These are phyloP conservation scores for Cotesia typhae DNA, from an alignment of 1,140 invertebrate genomes.

Conservation along the genomic window DNA sequence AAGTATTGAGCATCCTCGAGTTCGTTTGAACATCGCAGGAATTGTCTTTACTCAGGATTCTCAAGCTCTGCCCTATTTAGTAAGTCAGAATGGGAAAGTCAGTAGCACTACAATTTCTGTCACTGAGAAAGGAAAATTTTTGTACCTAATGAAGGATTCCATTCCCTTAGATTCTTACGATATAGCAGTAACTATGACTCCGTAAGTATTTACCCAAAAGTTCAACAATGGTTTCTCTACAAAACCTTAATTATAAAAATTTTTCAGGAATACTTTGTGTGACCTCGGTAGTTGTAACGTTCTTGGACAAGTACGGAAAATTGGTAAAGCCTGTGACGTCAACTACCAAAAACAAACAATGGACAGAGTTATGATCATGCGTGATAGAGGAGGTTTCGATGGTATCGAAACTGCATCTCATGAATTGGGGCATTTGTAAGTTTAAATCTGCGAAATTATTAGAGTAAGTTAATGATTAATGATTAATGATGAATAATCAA, in stretches of 20 bases:
- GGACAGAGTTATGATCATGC: not conserved
- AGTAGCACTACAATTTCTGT: not conserved
- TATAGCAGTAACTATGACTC: not conserved
- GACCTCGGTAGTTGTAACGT: too few species aligned
- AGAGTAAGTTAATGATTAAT: too few species aligned
- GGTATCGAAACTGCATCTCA: not conserved
- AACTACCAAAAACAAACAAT: not conserved
- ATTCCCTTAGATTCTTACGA: not conserved
- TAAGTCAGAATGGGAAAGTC: too few species aligned
- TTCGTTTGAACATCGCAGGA: slow-evolving; percentile 40
- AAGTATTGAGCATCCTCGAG: slow-evolving; percentile 22
- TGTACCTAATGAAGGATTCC: too few species aligned
- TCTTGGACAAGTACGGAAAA: too few species aligned
- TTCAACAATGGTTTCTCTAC: not conserved
- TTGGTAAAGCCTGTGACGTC: too few species aligned
- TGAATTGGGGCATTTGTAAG: slow-evolving; percentile 15
- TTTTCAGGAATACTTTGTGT: too few species aligned
- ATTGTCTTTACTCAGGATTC: slow-evolving; percentile 33
- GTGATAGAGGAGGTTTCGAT: not conserved
- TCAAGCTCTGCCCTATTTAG: too few species aligned
- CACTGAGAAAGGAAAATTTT: not conserved
- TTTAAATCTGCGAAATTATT: not conserved
- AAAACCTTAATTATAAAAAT: not conserved
- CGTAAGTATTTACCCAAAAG: not conserved
- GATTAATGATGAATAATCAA: too few species aligned